Conservation (phyloP, 2,888 invertebrate genomes). For the Lycia hirtaria region DNA sequence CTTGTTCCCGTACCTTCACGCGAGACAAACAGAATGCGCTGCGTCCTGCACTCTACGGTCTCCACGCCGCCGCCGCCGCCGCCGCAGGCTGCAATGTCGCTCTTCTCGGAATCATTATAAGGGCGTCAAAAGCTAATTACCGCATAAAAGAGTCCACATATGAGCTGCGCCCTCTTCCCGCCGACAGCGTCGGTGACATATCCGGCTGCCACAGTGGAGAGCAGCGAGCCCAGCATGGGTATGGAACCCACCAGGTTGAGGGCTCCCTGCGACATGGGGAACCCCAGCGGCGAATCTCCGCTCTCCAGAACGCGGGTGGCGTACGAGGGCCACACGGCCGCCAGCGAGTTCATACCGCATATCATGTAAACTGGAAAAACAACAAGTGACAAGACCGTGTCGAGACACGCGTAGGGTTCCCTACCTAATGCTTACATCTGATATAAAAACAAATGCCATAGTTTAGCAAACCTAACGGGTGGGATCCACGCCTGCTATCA, state of each 20-base stretch:
- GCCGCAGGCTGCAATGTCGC: too few species aligned
- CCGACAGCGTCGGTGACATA: conserved; percentile 49
- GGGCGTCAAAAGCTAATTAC: too few species aligned
- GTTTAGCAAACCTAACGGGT: too few species aligned
- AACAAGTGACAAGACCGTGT: conserved; percentile 20
- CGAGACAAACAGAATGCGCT: too few species aligned
- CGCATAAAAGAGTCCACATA: conserved; percentile 42
- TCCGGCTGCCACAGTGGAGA: conserved; percentile 39
- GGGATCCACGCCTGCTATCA: too few species aligned
- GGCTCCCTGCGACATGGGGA: conserved; percentile 42
- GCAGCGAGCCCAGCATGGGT: conserved; percentile 49
- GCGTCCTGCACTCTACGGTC: too few species aligned
- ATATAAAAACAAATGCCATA: too few species aligned
- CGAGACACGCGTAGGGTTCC: too few species aligned
- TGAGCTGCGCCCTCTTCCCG: conserved; percentile 47
- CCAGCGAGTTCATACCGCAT: conserved; percentile 37
- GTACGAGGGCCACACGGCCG: conserved; percentile 54
- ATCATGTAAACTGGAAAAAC: conserved; percentile 46
- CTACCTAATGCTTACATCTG: too few species aligned
- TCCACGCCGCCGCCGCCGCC: too few species aligned
- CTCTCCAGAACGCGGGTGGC: conserved; percentile 43
- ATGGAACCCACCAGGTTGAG: conserved; percentile 49
- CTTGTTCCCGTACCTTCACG: too few species aligned
- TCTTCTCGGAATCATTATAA: too few species aligned
- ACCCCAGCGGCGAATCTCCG: conserved; percentile 47